Evolutionary conservation across 2,888 invertebrate genomes (phyloP).

Genomic region (Rhaphigaster nebulosa): DNA sequence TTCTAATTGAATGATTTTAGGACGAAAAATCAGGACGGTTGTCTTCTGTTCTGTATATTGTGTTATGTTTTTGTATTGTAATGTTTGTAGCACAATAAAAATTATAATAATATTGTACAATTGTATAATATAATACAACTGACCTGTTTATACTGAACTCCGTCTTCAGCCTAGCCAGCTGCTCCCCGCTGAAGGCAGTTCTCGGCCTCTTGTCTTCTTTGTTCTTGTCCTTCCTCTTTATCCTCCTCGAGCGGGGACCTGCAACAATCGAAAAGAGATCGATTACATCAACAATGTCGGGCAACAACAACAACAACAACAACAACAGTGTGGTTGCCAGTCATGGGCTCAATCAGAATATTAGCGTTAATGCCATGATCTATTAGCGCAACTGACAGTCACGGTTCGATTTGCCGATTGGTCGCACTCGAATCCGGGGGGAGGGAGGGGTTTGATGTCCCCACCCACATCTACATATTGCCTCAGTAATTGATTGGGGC

Average conservation of each 20-base stretch:
- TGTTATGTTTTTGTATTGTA: too few species aligned
- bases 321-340: not conserved
- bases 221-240: conserved; percentile 71
- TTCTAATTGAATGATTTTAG: too few species aligned
- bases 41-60: too few species aligned
- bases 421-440: not conserved
- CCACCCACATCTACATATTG: not conserved
- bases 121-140: conserved; percentile 63
- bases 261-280: conserved; percentile 61
- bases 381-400: not conserved
- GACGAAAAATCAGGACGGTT: too few species aligned
- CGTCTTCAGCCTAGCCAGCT: conserved; percentile 89
- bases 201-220: conserved; percentile 88
- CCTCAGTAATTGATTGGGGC: not conserved
- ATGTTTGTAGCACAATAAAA: too few species aligned
- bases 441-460: not conserved
- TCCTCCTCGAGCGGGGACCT: conserved; percentile 75
- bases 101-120: not conserved
- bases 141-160: conserved; percentile 95
- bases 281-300: not conserved
- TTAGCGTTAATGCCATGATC: not conserved
- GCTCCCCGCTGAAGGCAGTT: conserved; percentile 96
- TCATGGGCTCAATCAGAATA: conserved; percentile 6
- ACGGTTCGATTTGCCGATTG: conserved; percentile 10
- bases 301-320: not conserved